Evolutionary conservation across 2,797 vertebrate genomes (phyloP), one percentile per base, ranked within the genome.

Genomic region (Lepilemur ruficaudatus): DNA sequence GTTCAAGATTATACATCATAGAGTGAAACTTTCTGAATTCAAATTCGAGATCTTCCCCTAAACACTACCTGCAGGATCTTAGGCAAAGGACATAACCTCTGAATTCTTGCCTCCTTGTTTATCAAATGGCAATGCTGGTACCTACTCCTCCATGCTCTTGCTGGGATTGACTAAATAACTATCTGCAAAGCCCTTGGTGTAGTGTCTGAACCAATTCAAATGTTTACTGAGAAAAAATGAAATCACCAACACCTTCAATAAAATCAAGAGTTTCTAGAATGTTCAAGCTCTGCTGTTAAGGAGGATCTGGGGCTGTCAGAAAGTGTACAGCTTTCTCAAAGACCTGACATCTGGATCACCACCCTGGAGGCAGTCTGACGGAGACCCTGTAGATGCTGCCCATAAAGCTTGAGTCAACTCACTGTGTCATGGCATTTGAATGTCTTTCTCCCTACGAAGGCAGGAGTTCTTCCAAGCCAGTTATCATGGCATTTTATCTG

Each of bases 341-440:
- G 43, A 48, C 35, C 30, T 48, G 59, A 43, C 30, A n/a, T 46
- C 5, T 14, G 28, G 30, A 70, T 5, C 57, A 55, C 46, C 18
- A 28, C 28, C 41, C 48, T 87, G 59, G 46, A 69, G 67, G 35
- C 43, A 8, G 46, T 18, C 3, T 1, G 32, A 41, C 20, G 4
- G 28, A 57, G 20, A 43, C 11, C 41, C 14, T 48, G 18, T 28
- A 11, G 18, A 61, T 23, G 8, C 13, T 0, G 4, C 25, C 11
- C 25, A n/a, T 20, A 61, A 28, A 25, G 15, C 48, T 83, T 17
- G 23, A 23, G 25, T n/a, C 18, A n/a, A 32, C 41, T 65, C 12
- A n/a, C 0, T 1, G 0, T 59, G 4, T 8, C 14, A 35, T 46
- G 38, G 48, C 1, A 0, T 82, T 35, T 52, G 13, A 61, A 48